These are phyloP conservation scores for Acridotheres tristis DNA, from an alignment of 2,797 vertebrate genomes.

Conservation along the genomic window DNA sequence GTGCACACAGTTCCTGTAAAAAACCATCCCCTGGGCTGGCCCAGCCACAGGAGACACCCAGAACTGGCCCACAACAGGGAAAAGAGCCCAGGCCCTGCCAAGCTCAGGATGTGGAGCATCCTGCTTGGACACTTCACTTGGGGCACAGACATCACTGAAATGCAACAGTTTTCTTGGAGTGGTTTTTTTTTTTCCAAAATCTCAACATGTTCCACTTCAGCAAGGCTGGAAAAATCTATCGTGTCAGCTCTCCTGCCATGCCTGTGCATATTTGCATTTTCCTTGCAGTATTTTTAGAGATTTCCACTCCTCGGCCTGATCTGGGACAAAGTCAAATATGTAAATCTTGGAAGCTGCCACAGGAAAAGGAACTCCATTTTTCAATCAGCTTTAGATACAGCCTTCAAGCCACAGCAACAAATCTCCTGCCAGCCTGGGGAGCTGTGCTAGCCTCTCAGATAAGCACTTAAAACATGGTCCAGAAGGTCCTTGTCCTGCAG, in stretches of 20 bases:
- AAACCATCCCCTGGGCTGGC: background rate
- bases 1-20: background rate
- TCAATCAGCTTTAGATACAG: conserved; percentile 15
- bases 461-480: background rate
- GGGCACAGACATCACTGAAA: background rate
- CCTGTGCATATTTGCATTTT: background rate
- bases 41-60: background rate
- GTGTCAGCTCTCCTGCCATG: background rate
- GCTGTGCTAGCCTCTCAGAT: background rate
- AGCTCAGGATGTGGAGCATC: background rate
- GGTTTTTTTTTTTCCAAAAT: background rate
- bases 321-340: conserved; percentile 55
- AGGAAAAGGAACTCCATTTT: conserved; percentile 53
- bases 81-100: background rate
- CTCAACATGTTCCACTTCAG: background rate
- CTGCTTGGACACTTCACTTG: background rate
- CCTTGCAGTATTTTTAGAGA: conserved; percentile 47
- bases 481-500: background rate
- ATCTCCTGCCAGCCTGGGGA: conserved; percentile 17
- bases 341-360: conserved; percentile 32
- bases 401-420: background rate
- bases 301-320: conserved; percentile 3
- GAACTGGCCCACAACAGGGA: background rate
- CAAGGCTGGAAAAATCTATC: conserved; percentile 2
- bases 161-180: background rate